These are phyloP conservation scores for Chrysaora quinquecirrha DNA, from an alignment of 30 jellyfish, hydroid and myxozoan genomes.

Conservation along the genomic window DNA sequence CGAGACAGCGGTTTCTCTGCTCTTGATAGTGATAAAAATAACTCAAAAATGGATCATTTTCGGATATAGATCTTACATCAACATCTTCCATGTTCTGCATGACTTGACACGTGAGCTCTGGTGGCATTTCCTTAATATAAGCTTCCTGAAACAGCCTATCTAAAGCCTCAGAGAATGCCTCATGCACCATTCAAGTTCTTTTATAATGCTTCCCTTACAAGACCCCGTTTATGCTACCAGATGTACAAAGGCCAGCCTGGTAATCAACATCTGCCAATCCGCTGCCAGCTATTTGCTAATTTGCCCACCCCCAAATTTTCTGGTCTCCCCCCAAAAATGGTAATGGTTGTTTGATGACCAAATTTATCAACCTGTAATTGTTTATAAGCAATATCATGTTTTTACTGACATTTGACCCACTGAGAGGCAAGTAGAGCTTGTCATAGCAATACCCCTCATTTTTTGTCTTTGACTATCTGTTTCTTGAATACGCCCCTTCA, in stretches of 20 bases:
- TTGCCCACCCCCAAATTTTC: too few relatives aligned
- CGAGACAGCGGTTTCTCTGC: background rate
- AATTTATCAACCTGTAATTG: too few relatives aligned
- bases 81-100: background rate
- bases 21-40: background rate
- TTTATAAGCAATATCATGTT: too few relatives aligned
- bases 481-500: too few relatives aligned
- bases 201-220: constrained; percentile 22
- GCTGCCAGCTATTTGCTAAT: background rate
- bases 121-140: background rate
- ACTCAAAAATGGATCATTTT: background rate
- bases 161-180: background rate
- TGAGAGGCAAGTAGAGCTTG: too few relatives aligned
- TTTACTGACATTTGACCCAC: too few relatives aligned
- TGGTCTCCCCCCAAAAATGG: constrained; percentile 6
- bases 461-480: too few relatives aligned
- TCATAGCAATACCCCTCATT: too few relatives aligned
- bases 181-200: constrained; percentile 42
- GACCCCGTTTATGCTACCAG: constrained; percentile 33
- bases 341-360: too few relatives aligned
- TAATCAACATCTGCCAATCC: background rate
- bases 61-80: background rate
- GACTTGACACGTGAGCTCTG: background rate
- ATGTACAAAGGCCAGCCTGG: constrained; percentile 25
- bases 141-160: constrained; percentile 18